phyloP scores from a whole-genome alignment of 2,888 invertebrate genomes.

The Folsomia candida region DNA sequence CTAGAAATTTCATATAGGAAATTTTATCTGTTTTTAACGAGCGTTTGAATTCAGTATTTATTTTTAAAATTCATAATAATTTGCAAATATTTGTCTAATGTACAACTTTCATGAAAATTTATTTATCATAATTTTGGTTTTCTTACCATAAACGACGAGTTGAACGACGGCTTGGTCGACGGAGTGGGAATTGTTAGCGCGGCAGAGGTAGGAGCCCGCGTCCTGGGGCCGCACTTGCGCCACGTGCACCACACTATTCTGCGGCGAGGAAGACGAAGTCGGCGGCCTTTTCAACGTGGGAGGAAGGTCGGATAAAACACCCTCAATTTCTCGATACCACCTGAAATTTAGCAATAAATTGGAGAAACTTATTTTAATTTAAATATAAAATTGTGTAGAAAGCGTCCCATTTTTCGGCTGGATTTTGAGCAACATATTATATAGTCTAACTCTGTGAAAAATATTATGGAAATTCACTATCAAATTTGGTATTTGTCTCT shows the following conservation, averaged over 20 bases:
- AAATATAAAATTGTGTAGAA: too few species aligned
- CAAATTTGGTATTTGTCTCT: too few species aligned
- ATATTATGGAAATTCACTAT: too few species aligned
- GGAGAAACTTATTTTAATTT: too few species aligned
- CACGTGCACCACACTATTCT: slow-evolving; percentile 41
- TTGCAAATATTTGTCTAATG: too few species aligned
- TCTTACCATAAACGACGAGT: slow-evolving; percentile 70
- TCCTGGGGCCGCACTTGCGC: slow-evolving; percentile 61
- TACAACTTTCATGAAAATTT: too few species aligned
- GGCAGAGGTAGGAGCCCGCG: slow-evolving; percentile 82
- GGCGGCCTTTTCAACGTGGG: background rate
- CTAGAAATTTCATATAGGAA: too few species aligned
- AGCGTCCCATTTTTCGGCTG: background rate
- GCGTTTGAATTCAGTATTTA: too few species aligned
- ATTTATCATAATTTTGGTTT: background rate
- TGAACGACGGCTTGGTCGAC: slow-evolving; percentile 75
- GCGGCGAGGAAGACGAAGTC: too few species aligned
- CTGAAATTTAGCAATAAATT: slow-evolving; percentile 9
- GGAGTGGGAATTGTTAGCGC: slow-evolving; percentile 85
- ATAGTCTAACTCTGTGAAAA: too few species aligned
- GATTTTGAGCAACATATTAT: background rate
- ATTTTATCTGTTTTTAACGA: too few species aligned
- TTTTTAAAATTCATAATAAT: too few species aligned
- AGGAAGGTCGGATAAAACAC: background rate
- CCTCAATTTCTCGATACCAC: slow-evolving; percentile 27